A percentile compares a stretch with the other conserved stretches of the same genome.
phyloP scores from a whole-genome alignment of 2,888 invertebrate genomes.

The Limnephilus lunatus region DNA sequence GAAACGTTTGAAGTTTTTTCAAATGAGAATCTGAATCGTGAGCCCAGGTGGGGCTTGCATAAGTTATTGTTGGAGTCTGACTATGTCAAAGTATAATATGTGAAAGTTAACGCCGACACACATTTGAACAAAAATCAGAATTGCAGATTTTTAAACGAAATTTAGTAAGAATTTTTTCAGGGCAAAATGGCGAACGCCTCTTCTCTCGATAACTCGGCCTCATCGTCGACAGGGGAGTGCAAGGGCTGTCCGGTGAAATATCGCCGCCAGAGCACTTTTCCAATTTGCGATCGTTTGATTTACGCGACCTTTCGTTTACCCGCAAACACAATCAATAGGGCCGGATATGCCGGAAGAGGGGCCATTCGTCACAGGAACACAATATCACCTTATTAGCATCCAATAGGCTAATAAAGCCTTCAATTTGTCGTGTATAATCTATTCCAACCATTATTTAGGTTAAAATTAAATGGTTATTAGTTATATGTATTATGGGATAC shows the following conservation, averaged over 20 bases:
- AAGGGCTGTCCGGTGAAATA: not conserved
- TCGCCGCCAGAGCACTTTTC: not conserved
- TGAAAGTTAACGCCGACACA: too few relatives aligned
- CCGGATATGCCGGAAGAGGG: not conserved
- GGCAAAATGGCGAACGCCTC: not conserved
- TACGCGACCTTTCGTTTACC: constrained; percentile 21
- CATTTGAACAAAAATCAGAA: too few relatives aligned
- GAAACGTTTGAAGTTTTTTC: too few relatives aligned
- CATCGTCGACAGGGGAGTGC: not conserved
- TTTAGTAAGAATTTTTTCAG: too few relatives aligned
- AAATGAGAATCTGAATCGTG: too few relatives aligned
- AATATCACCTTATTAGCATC: not conserved
- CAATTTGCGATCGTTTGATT: constrained; percentile 39
- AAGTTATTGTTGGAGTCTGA: too few relatives aligned
- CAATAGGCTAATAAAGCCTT: not conserved
- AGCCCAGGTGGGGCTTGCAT: too few relatives aligned
- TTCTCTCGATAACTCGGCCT: not conserved
- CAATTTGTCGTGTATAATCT: not conserved
- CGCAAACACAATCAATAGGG: constrained; percentile 39
- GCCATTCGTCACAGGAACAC: constrained; percentile 11
- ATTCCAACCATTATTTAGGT: not conserved
- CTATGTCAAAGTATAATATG: too few relatives aligned
- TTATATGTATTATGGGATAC: too few relatives aligned
- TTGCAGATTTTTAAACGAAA: too few relatives aligned
- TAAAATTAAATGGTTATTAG: too few relatives aligned